A percentile compares a stretch with the other conserved stretches of the same genome.
Evolutionary conservation across 2,797 vertebrate species (phyloP).

Genomic region (Pachyuromys duprasi): DNA sequence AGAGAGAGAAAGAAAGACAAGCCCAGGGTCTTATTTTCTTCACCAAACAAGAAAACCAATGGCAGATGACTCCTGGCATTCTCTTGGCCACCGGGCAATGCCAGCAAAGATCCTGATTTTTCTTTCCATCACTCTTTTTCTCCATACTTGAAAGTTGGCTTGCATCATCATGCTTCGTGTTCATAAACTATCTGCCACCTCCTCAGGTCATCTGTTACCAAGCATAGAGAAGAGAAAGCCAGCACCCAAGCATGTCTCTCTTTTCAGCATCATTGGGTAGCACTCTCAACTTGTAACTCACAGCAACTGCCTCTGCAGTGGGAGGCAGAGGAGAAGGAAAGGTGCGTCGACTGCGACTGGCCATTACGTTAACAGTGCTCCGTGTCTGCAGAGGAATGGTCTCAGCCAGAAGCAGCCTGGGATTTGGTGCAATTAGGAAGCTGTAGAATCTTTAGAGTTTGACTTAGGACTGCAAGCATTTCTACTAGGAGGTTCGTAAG

Average conservation of each 20-base stretch:
- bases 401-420: conserved; percentile 15
- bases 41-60: background rate
- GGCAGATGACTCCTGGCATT: background rate
- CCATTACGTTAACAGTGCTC: background rate
- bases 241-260: background rate
- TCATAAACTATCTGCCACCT: background rate
- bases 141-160: background rate
- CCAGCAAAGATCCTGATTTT: too few species aligned
- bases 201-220: background rate
- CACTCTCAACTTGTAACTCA: background rate
- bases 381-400: background rate
- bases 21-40: background rate
- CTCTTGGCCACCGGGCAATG: background rate
- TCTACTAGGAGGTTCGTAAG: background rate
- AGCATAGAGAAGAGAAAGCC: background rate
- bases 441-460: background rate
- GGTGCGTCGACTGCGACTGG: background rate
- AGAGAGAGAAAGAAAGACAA: too few species aligned
- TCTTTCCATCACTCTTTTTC: background rate
- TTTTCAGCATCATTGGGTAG: background rate
- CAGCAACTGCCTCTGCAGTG: background rate
- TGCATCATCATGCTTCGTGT: background rate
- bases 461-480: background rate
- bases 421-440: background rate
- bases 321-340: background rate